Base-by-base conservation (phyloP, 2,888 invertebrate genomes). In the Anaspis maculata region DNA sequence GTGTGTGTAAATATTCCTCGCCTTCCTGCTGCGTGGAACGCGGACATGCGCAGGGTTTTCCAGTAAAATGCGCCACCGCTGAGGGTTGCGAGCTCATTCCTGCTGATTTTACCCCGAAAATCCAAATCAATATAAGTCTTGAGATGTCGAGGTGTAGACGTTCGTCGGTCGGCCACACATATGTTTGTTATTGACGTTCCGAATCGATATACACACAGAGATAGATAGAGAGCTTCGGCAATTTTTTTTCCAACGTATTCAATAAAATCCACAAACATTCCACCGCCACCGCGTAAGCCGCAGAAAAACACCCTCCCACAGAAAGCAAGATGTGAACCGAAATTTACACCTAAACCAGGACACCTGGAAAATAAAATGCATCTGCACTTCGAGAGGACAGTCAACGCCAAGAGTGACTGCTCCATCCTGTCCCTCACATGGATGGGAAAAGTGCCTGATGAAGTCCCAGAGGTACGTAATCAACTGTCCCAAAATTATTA, bases 401-500 rank as follows among this genome's bases (percentile, higher is more conserved):
- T 83, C 53, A 91, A 88, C 66, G 89, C 91, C 52, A 87, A 88
- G 71, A 91, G 92, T 71, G 95, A 95, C 71, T 94, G 92, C 70
- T 84, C 88, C 54, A 87, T 96, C 61, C 72, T 92, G 57, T 89
- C 91, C 53, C 74, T 95, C 62, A 92, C 94, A 56, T 96, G 95
- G 95, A 96, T 95, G 95, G 94, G 94, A 48, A 92, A 94, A 71
- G 91, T 94, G 55, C 94, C 94, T 47, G 94, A 95, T 64, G 89
- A 91, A 62, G 73, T 91, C 54, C 91, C 92, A 23, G 91, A 92
- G 82, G 91, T 90, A 68, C 73, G 74, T 19, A 9, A 5, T 19
- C 9, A 6, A 19, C 9, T 19, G n/a, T n/a, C n/a, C n/a, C n/a
- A n/a, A n/a, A n/a, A n/a, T n/a, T n/a, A n/a, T n/a, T n/a, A n/a